Evolutionary conservation across 2,888 invertebrate genomes (phyloP).

Genomic region (Orchesellides sinensis): DNA sequence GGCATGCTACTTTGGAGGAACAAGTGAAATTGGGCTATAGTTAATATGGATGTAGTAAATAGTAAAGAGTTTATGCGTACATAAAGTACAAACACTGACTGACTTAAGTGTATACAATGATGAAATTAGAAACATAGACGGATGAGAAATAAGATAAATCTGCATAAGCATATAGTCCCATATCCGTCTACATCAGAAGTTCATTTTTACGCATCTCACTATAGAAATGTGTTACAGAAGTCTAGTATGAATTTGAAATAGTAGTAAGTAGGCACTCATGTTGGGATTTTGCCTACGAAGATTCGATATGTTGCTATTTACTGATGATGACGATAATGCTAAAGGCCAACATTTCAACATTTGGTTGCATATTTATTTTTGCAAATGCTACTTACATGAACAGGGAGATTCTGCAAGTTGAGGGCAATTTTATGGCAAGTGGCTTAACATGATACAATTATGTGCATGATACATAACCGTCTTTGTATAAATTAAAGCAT

Average conservation of each 20-base stretch:
- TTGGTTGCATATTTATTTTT: constrained; percentile 18
- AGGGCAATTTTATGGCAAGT: constrained; percentile 44
- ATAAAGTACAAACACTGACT: too few species aligned
- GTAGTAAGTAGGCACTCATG: not conserved
- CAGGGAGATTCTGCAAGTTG: not conserved
- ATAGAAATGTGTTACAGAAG: not conserved
- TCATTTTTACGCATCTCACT: too few species aligned
- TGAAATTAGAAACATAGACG: too few species aligned
- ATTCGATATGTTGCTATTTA: not conserved
- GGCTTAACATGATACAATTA: constrained; percentile 6
- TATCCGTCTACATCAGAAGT: too few species aligned
- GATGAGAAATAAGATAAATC: too few species aligned
- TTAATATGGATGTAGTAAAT: too few species aligned
- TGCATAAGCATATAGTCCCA: too few species aligned
- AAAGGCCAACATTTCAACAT: constrained; percentile 43
- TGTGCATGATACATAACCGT: not conserved
- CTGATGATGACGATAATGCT: constrained; percentile 24
- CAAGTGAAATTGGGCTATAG: too few species aligned
- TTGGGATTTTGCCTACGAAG: not conserved
- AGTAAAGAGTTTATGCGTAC: too few species aligned
- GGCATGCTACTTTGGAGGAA: too few species aligned
- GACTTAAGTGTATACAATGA: too few species aligned
- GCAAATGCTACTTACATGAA: not conserved
- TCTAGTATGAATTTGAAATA: not conserved
- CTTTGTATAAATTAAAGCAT: too few species aligned